These are phyloP conservation scores for Meganola albula DNA, from an alignment of 2,888 invertebrate species.

Conservation along the genomic window DNA sequence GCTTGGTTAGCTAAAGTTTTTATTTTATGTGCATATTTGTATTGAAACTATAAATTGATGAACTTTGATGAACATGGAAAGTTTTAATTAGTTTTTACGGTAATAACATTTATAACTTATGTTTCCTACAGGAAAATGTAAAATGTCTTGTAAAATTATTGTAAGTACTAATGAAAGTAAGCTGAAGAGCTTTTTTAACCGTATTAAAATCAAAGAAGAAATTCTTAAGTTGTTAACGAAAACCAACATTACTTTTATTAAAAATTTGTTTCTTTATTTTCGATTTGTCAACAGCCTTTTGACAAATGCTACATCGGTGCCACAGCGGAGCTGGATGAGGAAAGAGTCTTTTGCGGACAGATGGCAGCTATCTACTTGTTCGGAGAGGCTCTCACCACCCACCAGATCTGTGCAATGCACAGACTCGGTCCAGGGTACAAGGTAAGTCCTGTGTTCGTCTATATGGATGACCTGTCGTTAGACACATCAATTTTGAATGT, in stretches of 20 bases:
- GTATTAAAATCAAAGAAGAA: too few relatives aligned
- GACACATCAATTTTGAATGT: constrained; percentile 2
- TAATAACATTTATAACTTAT: too few relatives aligned
- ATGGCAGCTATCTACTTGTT: constrained; percentile 99
- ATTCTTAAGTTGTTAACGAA: too few relatives aligned
- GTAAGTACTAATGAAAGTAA: too few relatives aligned
- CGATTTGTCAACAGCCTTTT: constrained; percentile 85
- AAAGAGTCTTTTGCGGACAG: constrained; percentile 99
- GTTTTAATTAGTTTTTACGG: too few relatives aligned
- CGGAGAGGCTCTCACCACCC: constrained; percentile 97
- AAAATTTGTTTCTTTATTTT: not conserved
- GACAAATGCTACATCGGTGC: constrained; percentile 99
- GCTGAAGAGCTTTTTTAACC: too few relatives aligned
- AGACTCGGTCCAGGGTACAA: constrained; percentile 99
- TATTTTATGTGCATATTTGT: too few relatives aligned
- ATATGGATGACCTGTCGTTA: not conserved
- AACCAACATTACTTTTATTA: not conserved
- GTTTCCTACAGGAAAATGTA: too few relatives aligned
- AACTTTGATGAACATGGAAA: too few relatives aligned
- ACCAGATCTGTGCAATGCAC: constrained; percentile 99
- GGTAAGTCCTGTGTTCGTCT: constrained; percentile 76
- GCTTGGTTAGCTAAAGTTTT: too few relatives aligned
- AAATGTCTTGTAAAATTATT: too few relatives aligned
- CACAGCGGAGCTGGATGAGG: constrained; percentile 96
- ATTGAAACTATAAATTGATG: too few relatives aligned